Percentiles rank a stretch among this genome's conserved stretches.
Conservation (phyloP, 2,113 vertebrate genomes). For the Colaptes auratus region DNA sequence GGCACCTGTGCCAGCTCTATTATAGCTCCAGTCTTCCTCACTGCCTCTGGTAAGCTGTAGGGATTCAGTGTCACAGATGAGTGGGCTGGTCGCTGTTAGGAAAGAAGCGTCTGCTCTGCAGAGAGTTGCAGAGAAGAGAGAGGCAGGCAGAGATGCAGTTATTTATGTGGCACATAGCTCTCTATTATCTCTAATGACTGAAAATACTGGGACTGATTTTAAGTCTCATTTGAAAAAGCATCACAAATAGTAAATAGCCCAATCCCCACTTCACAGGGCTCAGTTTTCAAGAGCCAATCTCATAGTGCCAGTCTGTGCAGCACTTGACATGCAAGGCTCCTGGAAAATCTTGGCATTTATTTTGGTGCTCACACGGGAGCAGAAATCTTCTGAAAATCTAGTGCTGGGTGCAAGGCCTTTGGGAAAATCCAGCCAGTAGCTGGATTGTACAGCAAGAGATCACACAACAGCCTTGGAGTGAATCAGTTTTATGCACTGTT, state of each 20-base stretch:
- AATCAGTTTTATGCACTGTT: slow-evolving; percentile 12
- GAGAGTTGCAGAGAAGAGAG: background rate
- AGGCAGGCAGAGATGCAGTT: background rate
- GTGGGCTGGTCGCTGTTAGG: background rate
- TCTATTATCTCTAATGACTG: background rate
- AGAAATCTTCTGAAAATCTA: slow-evolving; percentile 1
- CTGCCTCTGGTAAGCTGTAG: background rate
- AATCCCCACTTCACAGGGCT: background rate
- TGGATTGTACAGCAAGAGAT: background rate
- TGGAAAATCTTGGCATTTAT: background rate
- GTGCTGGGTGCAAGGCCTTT: background rate
- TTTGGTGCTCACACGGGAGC: background rate
- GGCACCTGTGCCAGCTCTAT: background rate
- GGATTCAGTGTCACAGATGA: background rate
- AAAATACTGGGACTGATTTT: background rate
- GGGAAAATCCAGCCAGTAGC: background rate
- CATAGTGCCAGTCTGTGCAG: background rate
- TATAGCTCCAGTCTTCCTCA: background rate
- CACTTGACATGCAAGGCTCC: background rate
- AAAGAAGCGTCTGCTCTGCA: background rate
- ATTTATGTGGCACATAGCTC: background rate
- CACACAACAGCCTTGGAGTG: background rate
- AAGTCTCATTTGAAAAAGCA: slow-evolving; percentile 2
- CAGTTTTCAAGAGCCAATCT: background rate
- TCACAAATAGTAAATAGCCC: background rate